Evolutionary conservation across 2,797 vertebrate species (phyloP).

Genomic region (Takifugu ocellatus): DNA sequence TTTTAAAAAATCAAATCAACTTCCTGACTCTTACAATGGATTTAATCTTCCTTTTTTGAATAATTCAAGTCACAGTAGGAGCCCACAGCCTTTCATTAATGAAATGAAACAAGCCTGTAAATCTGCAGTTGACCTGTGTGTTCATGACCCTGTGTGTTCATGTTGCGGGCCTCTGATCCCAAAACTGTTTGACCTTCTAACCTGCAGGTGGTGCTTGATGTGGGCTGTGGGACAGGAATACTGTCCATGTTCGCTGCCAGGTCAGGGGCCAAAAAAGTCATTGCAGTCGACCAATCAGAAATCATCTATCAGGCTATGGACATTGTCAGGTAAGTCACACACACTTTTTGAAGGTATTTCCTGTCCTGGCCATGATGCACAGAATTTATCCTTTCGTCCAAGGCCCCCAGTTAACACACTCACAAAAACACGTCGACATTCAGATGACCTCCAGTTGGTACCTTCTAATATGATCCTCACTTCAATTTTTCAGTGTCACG

Average conservation of each 20-base stretch:
- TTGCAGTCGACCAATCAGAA: slow-evolving; percentile 94
- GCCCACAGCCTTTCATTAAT: too few species aligned
- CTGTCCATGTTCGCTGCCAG: slow-evolving; percentile 94
- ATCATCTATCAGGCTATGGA: slow-evolving; percentile 97
- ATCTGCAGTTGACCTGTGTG: too few species aligned
- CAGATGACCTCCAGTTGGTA: slow-evolving; percentile 30
- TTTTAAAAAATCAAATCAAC: too few species aligned
- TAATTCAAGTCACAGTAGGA: too few species aligned
- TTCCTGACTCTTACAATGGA: too few species aligned
- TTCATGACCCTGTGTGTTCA: neutral
- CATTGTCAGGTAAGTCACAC: slow-evolving; percentile 84
- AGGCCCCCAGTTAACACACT: neutral
- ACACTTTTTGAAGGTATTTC: neutral
- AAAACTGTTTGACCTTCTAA: neutral
- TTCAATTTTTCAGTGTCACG: slow-evolving; percentile 38
- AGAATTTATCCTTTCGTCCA: slow-evolving; percentile 54
- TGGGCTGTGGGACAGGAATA: slow-evolving; percentile 95
- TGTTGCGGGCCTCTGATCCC: neutral
- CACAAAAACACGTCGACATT: slow-evolving; percentile 14
- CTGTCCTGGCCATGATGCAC: slow-evolving; percentile 32
- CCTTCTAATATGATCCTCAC: slow-evolving; percentile 28
- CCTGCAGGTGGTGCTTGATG: slow-evolving; percentile 89
- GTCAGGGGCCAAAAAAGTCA: slow-evolving; percentile 87
- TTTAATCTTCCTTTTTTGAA: too few species aligned
- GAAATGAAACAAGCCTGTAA: too few species aligned